Evolutionary conservation across 30 jellyfish, hydroid and myxozoan genomes (phyloP).

Genomic region (Calvadosia cruxmelitensis): DNA sequence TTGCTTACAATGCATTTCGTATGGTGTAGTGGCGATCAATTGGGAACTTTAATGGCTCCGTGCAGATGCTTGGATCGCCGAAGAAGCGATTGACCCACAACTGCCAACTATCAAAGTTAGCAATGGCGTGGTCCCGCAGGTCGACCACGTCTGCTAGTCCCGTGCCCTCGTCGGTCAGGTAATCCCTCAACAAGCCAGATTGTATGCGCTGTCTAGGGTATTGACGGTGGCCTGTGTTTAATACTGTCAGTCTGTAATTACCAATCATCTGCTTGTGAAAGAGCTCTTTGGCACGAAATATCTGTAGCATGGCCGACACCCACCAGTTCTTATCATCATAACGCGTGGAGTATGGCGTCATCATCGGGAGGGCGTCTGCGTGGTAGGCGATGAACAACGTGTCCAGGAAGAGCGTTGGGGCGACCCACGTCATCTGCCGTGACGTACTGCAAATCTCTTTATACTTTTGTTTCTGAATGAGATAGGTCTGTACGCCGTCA

Average conservation of each 20-base stretch:
- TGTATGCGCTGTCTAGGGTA: slow-evolving; percentile 36
- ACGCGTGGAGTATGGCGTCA: slow-evolving; percentile 36
- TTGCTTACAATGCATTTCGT: too few species aligned
- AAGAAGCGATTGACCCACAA: slow-evolving; percentile 28
- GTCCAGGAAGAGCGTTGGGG: slow-evolving; percentile 37
- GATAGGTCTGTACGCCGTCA: slow-evolving; percentile 16
- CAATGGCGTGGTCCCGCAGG: slow-evolving; percentile 22
- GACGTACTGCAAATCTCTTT: slow-evolving; percentile 18
- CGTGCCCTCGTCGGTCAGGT: slow-evolving; percentile 21
- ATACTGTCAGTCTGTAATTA: slow-evolving; percentile 22
- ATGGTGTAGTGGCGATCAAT: slow-evolving; percentile 20
- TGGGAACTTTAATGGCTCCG: slow-evolving; percentile 42
- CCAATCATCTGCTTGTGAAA: slow-evolving; percentile 33
- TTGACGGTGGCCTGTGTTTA: slow-evolving; percentile 25
- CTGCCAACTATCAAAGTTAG: slow-evolving; percentile 17
- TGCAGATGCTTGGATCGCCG: slow-evolving; percentile 25
- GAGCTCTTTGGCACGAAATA: slow-evolving; percentile 35
- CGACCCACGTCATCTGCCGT: slow-evolving; percentile 30
- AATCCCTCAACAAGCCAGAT: slow-evolving; percentile 17
- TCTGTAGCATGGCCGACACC: slow-evolving; percentile 30
- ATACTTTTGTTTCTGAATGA: slow-evolving; percentile 20
- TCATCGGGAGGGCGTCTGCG: slow-evolving; percentile 36
- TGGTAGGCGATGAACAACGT: slow-evolving; percentile 46
- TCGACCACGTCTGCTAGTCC: slow-evolving; percentile 16
- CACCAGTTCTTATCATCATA: slow-evolving; percentile 23